These are phyloP conservation scores for Meganola albula DNA, from an alignment of 2,888 invertebrate species.

Conservation along the genomic window DNA sequence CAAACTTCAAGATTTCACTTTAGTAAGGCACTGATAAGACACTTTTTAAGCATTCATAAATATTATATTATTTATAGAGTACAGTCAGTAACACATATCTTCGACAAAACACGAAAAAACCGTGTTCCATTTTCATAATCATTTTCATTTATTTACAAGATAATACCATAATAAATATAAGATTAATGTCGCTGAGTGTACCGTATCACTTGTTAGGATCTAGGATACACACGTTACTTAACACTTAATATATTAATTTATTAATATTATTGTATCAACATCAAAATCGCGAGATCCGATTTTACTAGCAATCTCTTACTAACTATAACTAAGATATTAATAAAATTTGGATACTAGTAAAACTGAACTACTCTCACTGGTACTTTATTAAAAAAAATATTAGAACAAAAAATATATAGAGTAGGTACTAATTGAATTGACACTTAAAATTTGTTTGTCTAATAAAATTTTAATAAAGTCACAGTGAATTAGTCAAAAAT, in stretches of 20 bases:
- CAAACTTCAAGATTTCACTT: conserved; percentile 29
- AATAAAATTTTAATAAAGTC: conserved; percentile 40
- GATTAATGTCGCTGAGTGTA: conserved; percentile 38
- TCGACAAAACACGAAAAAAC: conserved; percentile 14
- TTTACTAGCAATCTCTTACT: conserved; percentile 43
- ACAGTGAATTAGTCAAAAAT: conserved; percentile 47
- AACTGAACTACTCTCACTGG: conserved; percentile 45
- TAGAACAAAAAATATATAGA: conserved; percentile 10
- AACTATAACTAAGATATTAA: conserved; percentile 29
- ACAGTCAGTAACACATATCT: conserved; percentile 26
- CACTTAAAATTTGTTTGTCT: too few relatives aligned
- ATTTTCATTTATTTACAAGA: conserved; percentile 23
- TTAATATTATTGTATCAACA: conserved; percentile 57
- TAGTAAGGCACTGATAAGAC: conserved; percentile 45
- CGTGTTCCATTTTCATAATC: conserved; percentile 14
- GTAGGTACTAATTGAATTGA: not conserved
- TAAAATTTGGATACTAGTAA: conserved; percentile 47
- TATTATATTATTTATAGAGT: conserved; percentile 12
- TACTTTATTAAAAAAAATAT: conserved; percentile 30
- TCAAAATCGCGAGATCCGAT: conserved; percentile 49
- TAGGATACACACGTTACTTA: conserved; percentile 63
- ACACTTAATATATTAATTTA: conserved; percentile 62
- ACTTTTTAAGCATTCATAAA: conserved; percentile 28
- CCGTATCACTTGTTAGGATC: conserved; percentile 57
- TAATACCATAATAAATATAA: conserved; percentile 27